Percentiles rank a stretch among this genome's conserved stretches.
Evolutionary conservation across 1,140 invertebrate genomes (phyloP).

Genomic region (Saccostrea cuccullata): DNA sequence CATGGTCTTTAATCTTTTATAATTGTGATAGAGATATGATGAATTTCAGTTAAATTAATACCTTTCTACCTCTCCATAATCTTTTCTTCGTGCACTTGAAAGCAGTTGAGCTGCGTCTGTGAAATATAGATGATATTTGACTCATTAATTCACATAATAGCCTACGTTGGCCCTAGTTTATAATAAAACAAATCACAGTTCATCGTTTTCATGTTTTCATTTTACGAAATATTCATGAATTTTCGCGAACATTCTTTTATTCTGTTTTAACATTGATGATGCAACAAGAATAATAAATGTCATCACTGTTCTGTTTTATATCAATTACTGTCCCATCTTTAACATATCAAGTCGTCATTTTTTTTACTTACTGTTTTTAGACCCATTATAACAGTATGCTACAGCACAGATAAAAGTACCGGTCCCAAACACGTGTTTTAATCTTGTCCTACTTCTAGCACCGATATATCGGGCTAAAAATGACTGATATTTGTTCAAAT

Average conservation of each 20-base stretch:
- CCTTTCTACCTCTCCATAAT: constrained; percentile 55
- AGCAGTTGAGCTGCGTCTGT: constrained; percentile 56
- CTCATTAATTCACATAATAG: too few species aligned
- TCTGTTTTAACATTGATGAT: too few species aligned
- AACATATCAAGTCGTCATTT: background rate
- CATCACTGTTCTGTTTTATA: too few species aligned
- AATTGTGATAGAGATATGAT: background rate
- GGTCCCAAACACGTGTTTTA: background rate
- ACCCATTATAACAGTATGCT: background rate
- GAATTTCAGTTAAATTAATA: constrained; percentile 40
- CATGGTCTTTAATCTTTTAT: too few species aligned
- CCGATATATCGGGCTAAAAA: background rate
- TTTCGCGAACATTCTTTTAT: too few species aligned
- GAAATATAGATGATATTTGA: background rate
- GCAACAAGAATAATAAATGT: too few species aligned
- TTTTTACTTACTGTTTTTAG: background rate
- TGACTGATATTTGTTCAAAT: background rate
- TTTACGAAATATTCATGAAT: too few species aligned
- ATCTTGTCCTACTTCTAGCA: background rate
- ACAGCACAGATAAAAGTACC: background rate
- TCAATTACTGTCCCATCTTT: too few species aligned
- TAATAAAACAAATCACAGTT: too few species aligned
- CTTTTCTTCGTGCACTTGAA: constrained; percentile 35
- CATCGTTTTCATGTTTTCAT: too few species aligned
- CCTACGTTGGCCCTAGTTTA: too few species aligned